Evolutionary conservation across 1,140 invertebrate genomes (phyloP), one percentile per base, ranked within the genome.

Genomic region (Thrips palmi): DNA sequence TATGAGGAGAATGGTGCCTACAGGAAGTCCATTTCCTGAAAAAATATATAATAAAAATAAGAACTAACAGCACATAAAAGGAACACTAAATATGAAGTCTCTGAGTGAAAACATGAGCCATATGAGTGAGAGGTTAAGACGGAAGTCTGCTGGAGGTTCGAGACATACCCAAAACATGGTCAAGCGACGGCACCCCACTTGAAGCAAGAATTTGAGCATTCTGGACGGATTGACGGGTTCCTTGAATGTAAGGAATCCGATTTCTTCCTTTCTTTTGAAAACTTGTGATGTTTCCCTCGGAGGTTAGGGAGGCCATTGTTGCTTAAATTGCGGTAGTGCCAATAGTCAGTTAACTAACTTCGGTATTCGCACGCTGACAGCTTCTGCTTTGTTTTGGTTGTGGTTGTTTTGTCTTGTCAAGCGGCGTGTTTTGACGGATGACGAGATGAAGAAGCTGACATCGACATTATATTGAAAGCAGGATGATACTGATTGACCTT

Each of bases 201-300:
- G 76, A 79, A 17, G 74, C 56, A 18, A 79, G 58, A 33, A 77
- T 54, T 49, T 77, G 74, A 20, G 70, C 67, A 52, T 74, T 78
- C 49, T 71, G 67, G 33, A 69, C 50, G 21, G 70, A 74, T 6
- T 66, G 63, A 47, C 65, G 69, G 15, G 74, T 71, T 37, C 75
- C 74, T 17, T 61, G 60, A 46, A 78, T 67, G 19, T 42, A 46
- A 10, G 56, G 57, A 37, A 49, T 44, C 8, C 15, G 23, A 20
- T 24, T 37, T 11, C 27, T 23, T 25, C 44, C 46, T 40, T 52
- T 48, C 44, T 55, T 58, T 25, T 54, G 53, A 47, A 59, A 59
- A 47, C 53, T 58, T 25, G 48, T 48, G 53, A 58, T n/a, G n/a
- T n/a, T 55, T 42, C 25, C 36, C 35, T 38, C 18, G 15, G n/a